Evolutionary conservation across 92 coral and sea anemone genomes (phyloP), one percentile per base, ranked within the genome.

Genomic region (Epizoanthus scotinus): DNA sequence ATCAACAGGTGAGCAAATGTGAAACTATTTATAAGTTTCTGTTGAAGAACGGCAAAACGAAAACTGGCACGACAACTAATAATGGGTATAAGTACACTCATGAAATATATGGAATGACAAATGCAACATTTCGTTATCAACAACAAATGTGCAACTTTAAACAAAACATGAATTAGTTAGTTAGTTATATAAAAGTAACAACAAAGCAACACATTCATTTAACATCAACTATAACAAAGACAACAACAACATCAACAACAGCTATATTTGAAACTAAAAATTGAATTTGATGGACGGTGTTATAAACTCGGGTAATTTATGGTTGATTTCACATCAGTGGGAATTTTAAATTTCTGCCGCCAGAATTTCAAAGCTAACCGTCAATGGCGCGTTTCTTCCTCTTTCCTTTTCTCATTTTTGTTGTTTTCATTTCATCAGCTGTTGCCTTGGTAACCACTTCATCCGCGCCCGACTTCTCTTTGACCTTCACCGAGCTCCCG

Each of bases 31-130:
- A 15, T 47, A 47, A 47, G 12, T 47, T 47, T 47, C 52, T 47
- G 52, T 47, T 47, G 14, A 47, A 47, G 12, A 13, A 47, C 52
- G 52, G 52, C 52, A 47, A 10, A 9, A 47, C 15, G 52, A 13
- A 47, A 9, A 47, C 15, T 47, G 17, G 52, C 52, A 47, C 50
- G 50, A 44, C 52, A 47, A 47, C 52, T 47, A 81, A 56, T 78
- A 81, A 81, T 25, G 61, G 31, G 78, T 69, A 61, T 69, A 0
- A 81, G 85, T 81, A 81, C 85, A 69, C 77, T 67, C 38, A 81
- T 64, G 69, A 81, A 67, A 67, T 59, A 78, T 65, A 81, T 67
- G 85, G 71, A 18, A 0, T 38, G 19, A 78, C 82, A 60, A 58
- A 78, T 7, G 50, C 10, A 47, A 47, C 52, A 47, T 47, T 47